These are phyloP conservation scores for Drosophila paucipuncta DNA, from an alignment of 2,888 invertebrate species.

Conservation along the genomic window DNA sequence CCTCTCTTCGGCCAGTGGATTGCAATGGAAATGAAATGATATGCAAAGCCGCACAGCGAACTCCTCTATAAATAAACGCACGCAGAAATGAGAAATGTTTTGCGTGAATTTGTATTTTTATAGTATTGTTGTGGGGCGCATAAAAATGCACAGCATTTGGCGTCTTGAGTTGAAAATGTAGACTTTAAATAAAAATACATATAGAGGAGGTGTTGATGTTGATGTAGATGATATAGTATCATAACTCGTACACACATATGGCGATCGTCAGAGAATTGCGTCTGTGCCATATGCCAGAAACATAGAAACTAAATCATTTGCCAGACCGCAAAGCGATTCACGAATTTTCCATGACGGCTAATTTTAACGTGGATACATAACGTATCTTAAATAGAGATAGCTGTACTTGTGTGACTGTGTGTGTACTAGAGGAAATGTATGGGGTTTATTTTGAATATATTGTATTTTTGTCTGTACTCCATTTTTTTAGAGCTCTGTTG, in stretches of 20 bases:
- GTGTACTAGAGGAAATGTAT: slow-evolving; percentile 11
- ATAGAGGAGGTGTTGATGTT: slow-evolving; percentile 4
- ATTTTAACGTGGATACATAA: slow-evolving; percentile 38
- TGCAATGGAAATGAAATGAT: slow-evolving; percentile 76
- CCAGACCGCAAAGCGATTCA: slow-evolving; percentile 42
- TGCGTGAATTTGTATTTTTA: slow-evolving; percentile 55
- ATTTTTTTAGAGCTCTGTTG: slow-evolving; percentile 49
- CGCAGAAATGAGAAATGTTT: slow-evolving; percentile 61
- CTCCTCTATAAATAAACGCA: slow-evolving; percentile 67
- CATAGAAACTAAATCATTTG: slow-evolving; percentile 41
- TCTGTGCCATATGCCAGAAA: slow-evolving; percentile 44
- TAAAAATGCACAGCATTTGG: slow-evolving; percentile 65
- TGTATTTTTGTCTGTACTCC: slow-evolving; percentile 51
- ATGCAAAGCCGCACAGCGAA: slow-evolving; percentile 59
- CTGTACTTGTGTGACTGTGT: slow-evolving; percentile 1
- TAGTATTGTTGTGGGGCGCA: slow-evolving; percentile 49
- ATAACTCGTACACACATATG: background rate
- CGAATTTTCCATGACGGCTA: slow-evolving; percentile 69
- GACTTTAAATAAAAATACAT: slow-evolving; percentile 25
- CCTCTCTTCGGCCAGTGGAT: slow-evolving; percentile 12
- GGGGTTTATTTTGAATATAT: slow-evolving; percentile 47
- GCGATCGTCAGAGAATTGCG: slow-evolving; percentile 19
- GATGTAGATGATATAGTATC: slow-evolving; percentile 6
- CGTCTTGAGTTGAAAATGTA: slow-evolving; percentile 41
- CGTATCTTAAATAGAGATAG: slow-evolving; percentile 45